Evolutionary conservation across 2,888 invertebrate genomes (phyloP), one percentile per base, ranked within the genome.

Genomic region (Brassicogethes aeneus): DNA sequence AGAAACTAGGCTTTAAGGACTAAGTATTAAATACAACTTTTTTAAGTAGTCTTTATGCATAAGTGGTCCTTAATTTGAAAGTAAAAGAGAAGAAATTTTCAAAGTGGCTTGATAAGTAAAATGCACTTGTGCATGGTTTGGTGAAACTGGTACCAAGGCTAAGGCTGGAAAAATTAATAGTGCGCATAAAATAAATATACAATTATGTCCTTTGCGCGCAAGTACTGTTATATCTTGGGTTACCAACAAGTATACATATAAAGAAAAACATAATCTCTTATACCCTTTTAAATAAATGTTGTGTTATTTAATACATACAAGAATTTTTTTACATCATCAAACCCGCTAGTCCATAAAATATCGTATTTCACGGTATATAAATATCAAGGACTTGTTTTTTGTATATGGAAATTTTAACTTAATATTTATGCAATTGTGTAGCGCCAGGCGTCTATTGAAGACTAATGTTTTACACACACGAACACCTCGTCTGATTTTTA

Each of bases 381-480:
- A 29, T 41, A 38, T 16, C 17, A 23, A 31, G 31, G 29, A 30
- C 12, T 37, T 38, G 36, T 41, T 36, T 38, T 39, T 38, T 41
- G 39, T 44, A 38, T 46, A 46, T 43, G 41, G 41, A 40, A 17
- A 41, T 15, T 32, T 33, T 35, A 45, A 45, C 37, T 45, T 33
- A 37, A 40, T 36, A 43, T 42, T 15, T 38, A 16, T 37, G 37
- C 41, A 33, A 31, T 39, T 42, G 39, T 38, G 39, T 40, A 46
- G 43, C 46, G 46, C 46, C 46, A 36, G 46, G 46, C 46, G 46
- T 46, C 41, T 44, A 23, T 17, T 40, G 41, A 41, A 44, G 40
- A 43, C 36, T 34, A 39, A 43, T 40, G 40, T 38, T 39, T 37
- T 44, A 40, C 37, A 40, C 41, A 39, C 46, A 45, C 44, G 40